Evolutionary conservation across 2,797 vertebrate species (phyloP).

Genomic region (Notolepis coatsorum): DNA sequence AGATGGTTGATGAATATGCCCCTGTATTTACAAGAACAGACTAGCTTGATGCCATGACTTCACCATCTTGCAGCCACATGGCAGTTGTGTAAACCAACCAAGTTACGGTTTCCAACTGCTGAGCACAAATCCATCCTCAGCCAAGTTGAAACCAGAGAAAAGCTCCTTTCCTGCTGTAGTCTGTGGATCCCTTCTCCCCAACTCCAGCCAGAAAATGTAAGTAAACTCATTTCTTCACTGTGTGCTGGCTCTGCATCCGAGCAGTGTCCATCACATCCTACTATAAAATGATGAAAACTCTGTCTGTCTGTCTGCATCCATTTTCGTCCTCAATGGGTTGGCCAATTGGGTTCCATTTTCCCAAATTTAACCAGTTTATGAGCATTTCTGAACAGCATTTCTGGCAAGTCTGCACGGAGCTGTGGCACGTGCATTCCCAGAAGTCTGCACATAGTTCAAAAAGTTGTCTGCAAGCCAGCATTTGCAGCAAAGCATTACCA

Average conservation of each 20-base stretch:
- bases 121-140: not conserved
- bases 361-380: no score
- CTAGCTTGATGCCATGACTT: not conserved
- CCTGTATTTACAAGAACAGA: not conserved
- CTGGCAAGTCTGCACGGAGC: no score
- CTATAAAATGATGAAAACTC: no score
- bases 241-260: not conserved
- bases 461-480: no score
- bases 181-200: not conserved
- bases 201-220: not conserved
- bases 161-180: conserved; percentile 5
- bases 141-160: not conserved
- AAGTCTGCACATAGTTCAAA: no score
- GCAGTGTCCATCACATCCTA: no score
- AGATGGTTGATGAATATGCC: not conserved
- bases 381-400: no score
- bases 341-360: no score
- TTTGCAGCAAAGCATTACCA: no score
- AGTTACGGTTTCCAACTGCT: conserved; percentile 1
- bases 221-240: not conserved
- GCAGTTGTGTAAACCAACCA: not conserved
- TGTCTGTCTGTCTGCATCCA: no score
- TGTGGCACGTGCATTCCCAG: no score
- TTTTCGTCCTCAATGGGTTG: no score
- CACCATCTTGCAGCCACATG: conserved; percentile 13